phyloP scores from a whole-genome alignment of 2,888 invertebrate species.

The Stenolophus ochropezus region DNA sequence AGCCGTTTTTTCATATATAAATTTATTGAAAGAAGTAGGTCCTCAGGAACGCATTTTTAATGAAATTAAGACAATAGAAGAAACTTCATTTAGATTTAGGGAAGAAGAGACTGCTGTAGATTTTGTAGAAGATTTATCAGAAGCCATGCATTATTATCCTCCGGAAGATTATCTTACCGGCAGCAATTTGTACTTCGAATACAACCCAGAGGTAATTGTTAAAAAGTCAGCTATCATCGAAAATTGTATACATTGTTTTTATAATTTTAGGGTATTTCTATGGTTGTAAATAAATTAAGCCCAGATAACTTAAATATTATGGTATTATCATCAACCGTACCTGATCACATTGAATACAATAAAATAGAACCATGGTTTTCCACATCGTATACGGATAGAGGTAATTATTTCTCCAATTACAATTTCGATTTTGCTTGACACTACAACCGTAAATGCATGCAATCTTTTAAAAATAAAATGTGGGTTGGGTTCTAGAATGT shows the following conservation, averaged over 20 bases:
- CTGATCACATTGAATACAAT: conserved; percentile 75
- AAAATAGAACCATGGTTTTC: conserved; percentile 88
- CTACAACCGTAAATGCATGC: too few relatives aligned
- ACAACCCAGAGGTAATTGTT: conserved; percentile 81
- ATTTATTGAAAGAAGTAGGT: conserved; percentile 80
- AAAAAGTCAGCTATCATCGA: too few relatives aligned
- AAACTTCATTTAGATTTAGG: conserved; percentile 82
- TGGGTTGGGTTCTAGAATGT: not conserved
- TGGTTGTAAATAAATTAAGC: conserved; percentile 77
- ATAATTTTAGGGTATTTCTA: conserved; percentile 77
- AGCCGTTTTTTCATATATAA: conserved; percentile 86
- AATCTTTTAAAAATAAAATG: too few relatives aligned
- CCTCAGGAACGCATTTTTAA: conserved; percentile 82
- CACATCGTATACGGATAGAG: conserved; percentile 82
- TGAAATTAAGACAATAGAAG: conserved; percentile 85
- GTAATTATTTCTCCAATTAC: conserved; percentile 70
- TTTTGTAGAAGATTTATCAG: conserved; percentile 85
- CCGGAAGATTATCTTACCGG: conserved; percentile 88
- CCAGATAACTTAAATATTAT: conserved; percentile 83
- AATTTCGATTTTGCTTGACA: too few relatives aligned
- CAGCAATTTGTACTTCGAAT: conserved; percentile 83
- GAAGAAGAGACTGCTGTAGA: conserved; percentile 84
- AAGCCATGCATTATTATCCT: conserved; percentile 87
- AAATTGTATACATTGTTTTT: conserved; percentile 58
- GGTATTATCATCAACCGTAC: conserved; percentile 79